Evolutionary conservation across 1,140 invertebrate species (phyloP).

Genomic region (Aleiodes sp.): DNA sequence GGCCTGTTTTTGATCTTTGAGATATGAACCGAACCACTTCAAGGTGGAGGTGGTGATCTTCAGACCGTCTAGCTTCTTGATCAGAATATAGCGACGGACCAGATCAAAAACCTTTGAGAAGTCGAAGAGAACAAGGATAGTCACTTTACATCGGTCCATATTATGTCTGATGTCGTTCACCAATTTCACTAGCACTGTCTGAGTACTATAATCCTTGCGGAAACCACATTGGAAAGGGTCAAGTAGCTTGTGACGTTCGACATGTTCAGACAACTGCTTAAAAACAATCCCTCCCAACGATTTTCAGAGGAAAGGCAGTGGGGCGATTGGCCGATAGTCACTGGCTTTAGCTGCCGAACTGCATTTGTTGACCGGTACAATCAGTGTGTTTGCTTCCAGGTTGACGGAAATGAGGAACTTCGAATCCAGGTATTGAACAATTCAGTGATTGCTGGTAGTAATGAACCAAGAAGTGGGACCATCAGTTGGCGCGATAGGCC

Average conservation of each 20-base stretch:
- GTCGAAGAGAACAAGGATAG: slow-evolving; percentile 37
- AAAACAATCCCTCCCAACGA: background rate
- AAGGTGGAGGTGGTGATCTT: background rate
- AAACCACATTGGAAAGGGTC: slow-evolving; percentile 31
- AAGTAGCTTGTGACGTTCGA: background rate
- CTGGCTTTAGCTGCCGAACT: background rate
- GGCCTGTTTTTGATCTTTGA: background rate
- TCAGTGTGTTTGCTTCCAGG: background rate
- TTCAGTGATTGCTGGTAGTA: no score
- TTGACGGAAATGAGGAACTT: background rate
- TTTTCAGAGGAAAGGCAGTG: background rate
- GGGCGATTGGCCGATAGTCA: background rate
- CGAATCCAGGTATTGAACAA: no score
- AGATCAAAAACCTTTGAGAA: slow-evolving; percentile 43
- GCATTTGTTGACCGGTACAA: background rate
- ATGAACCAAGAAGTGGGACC: no score
- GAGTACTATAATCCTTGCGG: slow-evolving; percentile 22
- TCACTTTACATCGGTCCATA: slow-evolving; percentile 20
- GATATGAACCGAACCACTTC: slow-evolving; percentile 13
- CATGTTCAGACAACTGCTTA: background rate
- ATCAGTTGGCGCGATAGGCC: no score
- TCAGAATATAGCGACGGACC: slow-evolving; percentile 31
- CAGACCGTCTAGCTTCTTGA: slow-evolving; percentile 5
- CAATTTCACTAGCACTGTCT: slow-evolving; percentile 30
- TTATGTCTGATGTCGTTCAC: slow-evolving; percentile 24